These are phyloP conservation scores for Anguilla pacifica DNA, from an alignment of 2,797 vertebrate genomes.

Conservation along the genomic window DNA sequence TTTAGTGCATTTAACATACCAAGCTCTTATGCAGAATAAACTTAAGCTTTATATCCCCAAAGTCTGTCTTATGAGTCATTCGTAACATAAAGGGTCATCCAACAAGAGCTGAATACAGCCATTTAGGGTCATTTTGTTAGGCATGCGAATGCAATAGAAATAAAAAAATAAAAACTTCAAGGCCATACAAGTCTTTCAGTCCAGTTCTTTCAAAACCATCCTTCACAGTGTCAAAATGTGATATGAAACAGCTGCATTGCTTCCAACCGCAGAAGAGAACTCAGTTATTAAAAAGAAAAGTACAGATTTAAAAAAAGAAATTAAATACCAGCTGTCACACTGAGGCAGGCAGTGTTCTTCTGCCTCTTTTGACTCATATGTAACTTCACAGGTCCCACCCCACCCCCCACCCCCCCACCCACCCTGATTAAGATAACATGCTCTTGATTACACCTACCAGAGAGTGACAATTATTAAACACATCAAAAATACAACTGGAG, in stretches of 20 bases:
- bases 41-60: too few relatives aligned
- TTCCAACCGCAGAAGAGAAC: constrained; percentile 1
- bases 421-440: background rate
- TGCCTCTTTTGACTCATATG: constrained; percentile 20
- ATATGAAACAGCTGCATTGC: constrained; percentile 37
- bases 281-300: constrained; percentile 1
- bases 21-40: background rate
- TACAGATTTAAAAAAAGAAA: background rate
- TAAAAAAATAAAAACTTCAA: background rate
- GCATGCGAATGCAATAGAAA: background rate
- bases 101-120: background rate
- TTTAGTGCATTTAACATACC: background rate
- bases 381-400: background rate
- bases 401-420: background rate
- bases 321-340: background rate
- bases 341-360: background rate
- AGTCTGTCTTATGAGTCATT: background rate
- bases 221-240: background rate
- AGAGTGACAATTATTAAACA: constrained; percentile 17
- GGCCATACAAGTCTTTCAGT: background rate
- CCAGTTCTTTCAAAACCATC: background rate
- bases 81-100: background rate
- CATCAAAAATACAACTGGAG: background rate
- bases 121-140: background rate
- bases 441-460: constrained; percentile 6